Evolutionary conservation across 2,888 invertebrate species (phyloP), one percentile per base, ranked within the genome.

Genomic region (Slavum lentiscoides): DNA sequence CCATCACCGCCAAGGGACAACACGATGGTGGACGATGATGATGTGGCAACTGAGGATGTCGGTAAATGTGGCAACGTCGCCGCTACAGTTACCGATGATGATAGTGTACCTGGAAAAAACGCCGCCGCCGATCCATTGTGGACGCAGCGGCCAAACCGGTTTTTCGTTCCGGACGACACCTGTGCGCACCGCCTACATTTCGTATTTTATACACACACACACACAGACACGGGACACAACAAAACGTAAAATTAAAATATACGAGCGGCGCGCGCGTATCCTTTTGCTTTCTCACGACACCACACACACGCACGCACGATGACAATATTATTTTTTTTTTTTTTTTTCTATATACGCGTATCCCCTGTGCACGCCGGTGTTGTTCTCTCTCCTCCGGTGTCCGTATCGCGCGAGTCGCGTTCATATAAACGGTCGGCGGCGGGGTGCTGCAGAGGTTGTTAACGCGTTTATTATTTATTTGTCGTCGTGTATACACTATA

Each of bases 111-210:
- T 77, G 69, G 21, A 70, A 53, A 62, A 62, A 77, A 58, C 37
- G 11, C 43, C 68, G 9, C 62, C 30, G 62, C 55, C 69, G 61
- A 69, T 77, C 77, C 61, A 70, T 77, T 77, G 77, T 77, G 77
- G 77, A 61, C 77, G 69, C 30, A 30, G 43, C 43, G 43, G 49
- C 23, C 19, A 70, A 77, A 77, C 77, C 77, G 77, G 77, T 77
- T 30, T 77, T 77, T 77, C 70, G 62, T 77, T 77, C 77, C 69
- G 77, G 77, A 77, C 77, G 77, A 77, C 77, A 77, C 77, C 77
- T 77, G 77, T 77, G 37, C 61, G 37, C 61, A 21, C 77, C 69
- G 77, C 77, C 69, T 77, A 77, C 69, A 64, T 77, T 69, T 77
- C 30, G 70, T 70, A 77, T 77, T 77, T 77, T 70, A 70, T 62